Percentiles rank a stretch among this genome's conserved stretches.
These are phyloP conservation scores for Aulostomus chinensis DNA, from an alignment of 2,797 vertebrate genomes.

Conservation along the genomic window DNA sequence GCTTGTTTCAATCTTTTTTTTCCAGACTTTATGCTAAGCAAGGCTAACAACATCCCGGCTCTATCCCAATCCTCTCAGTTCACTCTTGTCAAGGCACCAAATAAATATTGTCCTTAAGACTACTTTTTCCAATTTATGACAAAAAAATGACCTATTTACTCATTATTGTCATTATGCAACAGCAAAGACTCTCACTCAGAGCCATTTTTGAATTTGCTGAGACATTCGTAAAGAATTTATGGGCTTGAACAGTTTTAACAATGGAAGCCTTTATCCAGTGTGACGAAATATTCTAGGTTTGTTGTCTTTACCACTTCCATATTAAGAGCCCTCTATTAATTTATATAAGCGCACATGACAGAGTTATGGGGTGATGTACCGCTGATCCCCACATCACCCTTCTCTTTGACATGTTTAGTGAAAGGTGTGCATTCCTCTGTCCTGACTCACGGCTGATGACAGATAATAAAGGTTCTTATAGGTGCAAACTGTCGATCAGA, in stretches of 20 bases:
- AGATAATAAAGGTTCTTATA: not conserved
- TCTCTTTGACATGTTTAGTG: constrained; percentile 7
- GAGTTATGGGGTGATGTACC: not conserved
- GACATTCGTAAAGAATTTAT: constrained; percentile 11
- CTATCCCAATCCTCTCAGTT: not conserved
- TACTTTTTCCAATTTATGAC: not conserved
- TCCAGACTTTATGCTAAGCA: too few species aligned
- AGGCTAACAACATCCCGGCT: too few species aligned
- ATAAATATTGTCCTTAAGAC: not conserved
- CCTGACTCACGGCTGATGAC: constrained; percentile 43
- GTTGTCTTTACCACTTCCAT: constrained; percentile 13
- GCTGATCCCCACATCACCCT: not conserved
- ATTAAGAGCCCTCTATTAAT: constrained; percentile 12
- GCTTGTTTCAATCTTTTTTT: too few species aligned
- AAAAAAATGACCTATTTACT: not conserved
- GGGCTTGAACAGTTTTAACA: constrained; percentile 2
- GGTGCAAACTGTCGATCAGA: constrained; percentile 1
- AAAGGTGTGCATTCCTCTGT: constrained; percentile 37
- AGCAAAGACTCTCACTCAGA: not conserved
- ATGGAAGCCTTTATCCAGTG: constrained; percentile 3
- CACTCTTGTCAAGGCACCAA: not conserved
- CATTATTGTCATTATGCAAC: not conserved
- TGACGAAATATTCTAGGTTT: constrained; percentile 5
- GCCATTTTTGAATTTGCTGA: constrained; percentile 7
- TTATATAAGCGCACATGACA: not conserved